These are phyloP conservation scores for Sycobia sp. DNA, from an alignment of 1,140 invertebrate species.

Conservation along the genomic window DNA sequence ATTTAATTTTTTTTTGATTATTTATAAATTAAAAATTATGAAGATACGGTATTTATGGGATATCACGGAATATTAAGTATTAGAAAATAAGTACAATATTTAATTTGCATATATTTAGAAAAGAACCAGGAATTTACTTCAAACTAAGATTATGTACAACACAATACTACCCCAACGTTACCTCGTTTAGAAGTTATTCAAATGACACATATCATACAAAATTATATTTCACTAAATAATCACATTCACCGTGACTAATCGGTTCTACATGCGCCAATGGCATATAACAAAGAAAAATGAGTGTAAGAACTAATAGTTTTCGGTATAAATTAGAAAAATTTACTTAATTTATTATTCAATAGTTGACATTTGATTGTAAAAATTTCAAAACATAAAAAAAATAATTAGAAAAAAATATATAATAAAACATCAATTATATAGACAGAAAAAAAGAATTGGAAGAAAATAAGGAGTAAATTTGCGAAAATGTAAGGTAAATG, in stretches of 20 bases:
- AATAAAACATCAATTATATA: background rate
- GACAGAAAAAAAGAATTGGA: background rate
- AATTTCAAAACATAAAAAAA: background rate
- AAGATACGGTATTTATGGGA: slow-evolving; percentile 11
- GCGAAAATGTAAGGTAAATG: slow-evolving; percentile 4
- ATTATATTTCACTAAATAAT: slow-evolving; percentile 12
- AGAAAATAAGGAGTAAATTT: slow-evolving; percentile 6
- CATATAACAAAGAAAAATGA: slow-evolving; percentile 22
- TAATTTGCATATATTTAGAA: slow-evolving; percentile 48
- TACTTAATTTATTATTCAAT: slow-evolving; percentile 11
- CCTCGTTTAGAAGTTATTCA: slow-evolving; percentile 28
- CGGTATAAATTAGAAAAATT: slow-evolving; percentile 14
- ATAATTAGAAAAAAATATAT: no score
- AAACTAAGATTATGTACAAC: slow-evolving; percentile 37
- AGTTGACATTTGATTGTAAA: background rate
- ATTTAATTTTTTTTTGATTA: no score
- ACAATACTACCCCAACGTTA: slow-evolving; percentile 41
- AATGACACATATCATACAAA: slow-evolving; percentile 29
- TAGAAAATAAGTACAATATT: no score
- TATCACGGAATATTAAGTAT: slow-evolving; percentile 22
- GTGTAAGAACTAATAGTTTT: background rate
- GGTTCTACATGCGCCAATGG: slow-evolving; percentile 29
- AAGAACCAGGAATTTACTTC: slow-evolving; percentile 44
- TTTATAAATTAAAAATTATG: no score
- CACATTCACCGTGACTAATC: slow-evolving; percentile 27